Evolutionary conservation across 2,888 invertebrate species (phyloP), one percentile per base, ranked within the genome.

Genomic region (Nymphalis polychloros): DNA sequence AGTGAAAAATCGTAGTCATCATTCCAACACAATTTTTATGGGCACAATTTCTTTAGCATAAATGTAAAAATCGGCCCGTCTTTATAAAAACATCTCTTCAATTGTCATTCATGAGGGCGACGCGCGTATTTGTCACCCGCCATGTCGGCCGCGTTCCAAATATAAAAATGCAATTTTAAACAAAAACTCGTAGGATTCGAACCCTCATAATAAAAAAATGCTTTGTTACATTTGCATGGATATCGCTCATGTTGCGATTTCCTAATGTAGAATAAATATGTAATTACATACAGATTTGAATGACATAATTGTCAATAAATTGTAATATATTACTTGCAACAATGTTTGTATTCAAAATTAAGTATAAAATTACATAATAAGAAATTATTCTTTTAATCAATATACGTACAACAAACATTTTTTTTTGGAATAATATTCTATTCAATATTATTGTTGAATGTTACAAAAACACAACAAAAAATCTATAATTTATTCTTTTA

Each of bases 101-200:
- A 92, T 93, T 93, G 92, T 93, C 93, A 93, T 93, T 93, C 93
- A 93, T 93, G 86, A 86, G 91, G 81, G 87, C 87, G 86, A 79
- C 73, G 79, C 84, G 90, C 88, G 90, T 92, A 92, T 93, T 93
- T 93, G 93, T 93, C 93, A 93, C 89, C 85, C 86, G 84, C 81
- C 85, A 81, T 88, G 86, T 82, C 85, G 85, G 82, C 81, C 79
- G 89, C 90, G 91, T 87, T 85, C 87, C 90, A 90, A 92, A 92
- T 90, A 92, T 91, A 90, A 91, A 92, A 92, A 92, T 91, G 91
- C 91, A 92, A 92, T 92, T 92, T 92, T 91, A 91, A 92, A 90
- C 87, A 87, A 90, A 89, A 89, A 89, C 85, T 86, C 83, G 79
- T 81, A 78, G 81, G 81, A 83, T 86, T 80, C 82, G 87, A 87